A percentile compares a stretch with the other conserved stretches of the same genome.
These are phyloP conservation scores for Carcharodon carcharias DNA, from an alignment of 2,797 vertebrate species.

Conservation along the genomic window DNA sequence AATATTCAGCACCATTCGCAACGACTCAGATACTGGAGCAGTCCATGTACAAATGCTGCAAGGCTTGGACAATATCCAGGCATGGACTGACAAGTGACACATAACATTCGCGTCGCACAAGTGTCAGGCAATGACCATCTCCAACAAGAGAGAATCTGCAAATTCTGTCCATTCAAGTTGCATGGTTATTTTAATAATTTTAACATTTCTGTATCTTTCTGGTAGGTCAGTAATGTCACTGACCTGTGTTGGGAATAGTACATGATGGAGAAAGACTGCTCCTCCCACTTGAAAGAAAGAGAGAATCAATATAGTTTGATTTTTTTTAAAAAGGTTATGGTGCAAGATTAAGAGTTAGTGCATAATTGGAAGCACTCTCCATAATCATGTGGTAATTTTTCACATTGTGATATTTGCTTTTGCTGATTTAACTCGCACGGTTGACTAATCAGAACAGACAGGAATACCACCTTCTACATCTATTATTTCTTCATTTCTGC, in stretches of 20 bases:
- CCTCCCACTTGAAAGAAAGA: background rate
- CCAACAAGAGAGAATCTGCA: background rate
- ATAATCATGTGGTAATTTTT: background rate
- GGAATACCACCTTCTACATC: background rate
- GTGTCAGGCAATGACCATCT: too few species aligned
- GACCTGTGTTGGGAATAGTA: background rate
- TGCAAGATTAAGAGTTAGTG: background rate
- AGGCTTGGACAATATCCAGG: too few species aligned
- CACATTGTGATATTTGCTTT: background rate
- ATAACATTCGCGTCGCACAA: too few species aligned
- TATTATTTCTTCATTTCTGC: background rate
- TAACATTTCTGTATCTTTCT: background rate
- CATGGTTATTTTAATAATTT: background rate
- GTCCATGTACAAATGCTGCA: too few species aligned
- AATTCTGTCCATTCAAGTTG: background rate
- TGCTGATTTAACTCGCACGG: background rate
- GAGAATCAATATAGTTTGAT: background rate
- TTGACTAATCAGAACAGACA: background rate
- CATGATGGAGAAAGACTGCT: background rate
- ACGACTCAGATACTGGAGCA: too few species aligned
- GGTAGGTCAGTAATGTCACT: background rate
- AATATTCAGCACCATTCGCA: too few species aligned
- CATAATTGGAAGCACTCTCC: background rate
- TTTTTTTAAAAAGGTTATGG: background rate
- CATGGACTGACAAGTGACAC: too few species aligned